phyloP scores from a whole-genome alignment of 2,797 vertebrate species.

The Varecia variegata region DNA sequence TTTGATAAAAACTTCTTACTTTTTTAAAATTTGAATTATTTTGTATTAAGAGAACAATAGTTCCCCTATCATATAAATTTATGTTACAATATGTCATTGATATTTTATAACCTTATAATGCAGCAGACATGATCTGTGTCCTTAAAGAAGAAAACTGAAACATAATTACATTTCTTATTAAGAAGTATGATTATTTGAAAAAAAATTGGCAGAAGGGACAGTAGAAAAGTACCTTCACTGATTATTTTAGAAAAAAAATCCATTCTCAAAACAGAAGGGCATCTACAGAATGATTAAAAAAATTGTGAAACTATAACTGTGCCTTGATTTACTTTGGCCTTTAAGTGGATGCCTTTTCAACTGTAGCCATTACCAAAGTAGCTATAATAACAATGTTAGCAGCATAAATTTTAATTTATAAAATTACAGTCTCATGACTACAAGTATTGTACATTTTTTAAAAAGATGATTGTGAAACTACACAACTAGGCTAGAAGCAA shows the following conservation, averaged over 20 bases:
- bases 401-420: conserved; percentile 33
- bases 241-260: neutral
- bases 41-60: neutral
- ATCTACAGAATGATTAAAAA: neutral
- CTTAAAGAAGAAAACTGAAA: neutral
- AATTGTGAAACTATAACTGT: neutral
- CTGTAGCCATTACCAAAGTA: neutral
- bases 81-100: neutral
- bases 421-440: neutral
- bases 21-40: neutral
- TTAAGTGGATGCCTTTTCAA: neutral
- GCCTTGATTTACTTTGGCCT: conserved; percentile 21
- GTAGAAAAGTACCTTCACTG: neutral
- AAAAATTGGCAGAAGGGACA: neutral
- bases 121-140: neutral
- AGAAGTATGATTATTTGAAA: neutral
- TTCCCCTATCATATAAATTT: neutral
- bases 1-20: neutral
- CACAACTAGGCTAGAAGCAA: conserved; percentile 20
- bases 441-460: neutral
- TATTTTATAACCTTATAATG: conserved; percentile 12
- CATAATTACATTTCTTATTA: neutral
- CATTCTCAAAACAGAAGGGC: neutral
- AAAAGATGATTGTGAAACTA: conserved; percentile 22
- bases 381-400: neutral